Base-by-base conservation (phyloP, 2,113 vertebrate species). In the Terrapene triunguis region DNA sequence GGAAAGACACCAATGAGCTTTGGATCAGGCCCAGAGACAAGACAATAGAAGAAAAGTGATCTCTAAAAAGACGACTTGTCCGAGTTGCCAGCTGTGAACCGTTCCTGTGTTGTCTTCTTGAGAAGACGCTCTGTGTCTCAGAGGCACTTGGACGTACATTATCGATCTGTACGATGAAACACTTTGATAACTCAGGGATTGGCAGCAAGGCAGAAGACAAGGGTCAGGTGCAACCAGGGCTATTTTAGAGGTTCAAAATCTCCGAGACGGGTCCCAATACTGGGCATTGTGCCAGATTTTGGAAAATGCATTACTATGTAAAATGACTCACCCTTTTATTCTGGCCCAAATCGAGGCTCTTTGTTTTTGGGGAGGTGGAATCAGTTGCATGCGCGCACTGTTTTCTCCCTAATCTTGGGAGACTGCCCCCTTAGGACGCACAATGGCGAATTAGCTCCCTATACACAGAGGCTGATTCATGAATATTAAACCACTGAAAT, bases 401-500 rank as follows among this genome's bases (percentile, higher is more conserved):
- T 22, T 29, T 69, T n/a, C 57, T 1, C 78, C 24, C 53, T 65
- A 50, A 89, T 57, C 50, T 83, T 48, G 47, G 82, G 62, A 21
- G n/a, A 48, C 7, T 5, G 65, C 9, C 27, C 79, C 10, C 72
- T 44, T 4, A 44, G 62, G 84, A 82, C 80, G 72, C 92, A 8
- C 0, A 89, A 51, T 47, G 74, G 85, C 4, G 2, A 44, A 62
- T 89, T 89, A 29, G 86, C 25, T 87, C 25, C 8, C 55, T 95
- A 53, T 22, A 2, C 87, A 51, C 10, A 59, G 54, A 29, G 51
- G 38, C 42, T n/a, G 59, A 42, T 38, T 76, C 59, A 89, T 84
- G 80, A 94, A 95, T 96, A 93, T 92, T 94, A 85, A 96, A 95
- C 90, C 82, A 29, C 19, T 5, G 0, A 89, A 95, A 95, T 96